A percentile compares a stretch with the other conserved stretches of the same genome.
phyloP scores from a whole-genome alignment of 2,797 vertebrate species.

The Bradypodion ventrale region DNA sequence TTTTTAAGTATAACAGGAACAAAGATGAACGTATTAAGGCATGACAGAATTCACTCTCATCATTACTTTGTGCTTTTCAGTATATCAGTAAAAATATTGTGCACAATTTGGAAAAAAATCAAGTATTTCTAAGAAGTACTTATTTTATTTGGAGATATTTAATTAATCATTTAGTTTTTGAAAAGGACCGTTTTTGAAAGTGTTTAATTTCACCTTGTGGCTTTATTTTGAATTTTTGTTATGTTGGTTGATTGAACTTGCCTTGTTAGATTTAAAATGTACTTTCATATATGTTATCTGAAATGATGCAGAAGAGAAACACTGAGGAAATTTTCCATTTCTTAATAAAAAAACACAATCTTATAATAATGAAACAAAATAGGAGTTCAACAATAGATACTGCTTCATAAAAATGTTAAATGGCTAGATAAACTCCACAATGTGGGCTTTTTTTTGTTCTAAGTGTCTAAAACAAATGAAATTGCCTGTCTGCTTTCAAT shows the following conservation, averaged over 20 bases:
- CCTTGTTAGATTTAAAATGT: slow-evolving; percentile 46
- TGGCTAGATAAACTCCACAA: background rate
- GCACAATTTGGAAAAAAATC: background rate
- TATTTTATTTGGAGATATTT: background rate
- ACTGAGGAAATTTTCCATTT: slow-evolving; percentile 42
- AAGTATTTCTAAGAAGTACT: background rate
- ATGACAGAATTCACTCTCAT: background rate
- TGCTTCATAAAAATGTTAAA: slow-evolving; percentile 47
- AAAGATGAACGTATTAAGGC: background rate
- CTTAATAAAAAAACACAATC: slow-evolving; percentile 38
- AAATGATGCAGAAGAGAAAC: slow-evolving; percentile 29
- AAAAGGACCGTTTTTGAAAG: background rate
- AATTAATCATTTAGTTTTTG: background rate
- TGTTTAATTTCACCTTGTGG: background rate
- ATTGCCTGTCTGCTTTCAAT: slow-evolving; percentile 61
- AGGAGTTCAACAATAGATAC: slow-evolving; percentile 25
- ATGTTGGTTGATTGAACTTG: background rate
- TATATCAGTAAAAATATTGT: background rate
- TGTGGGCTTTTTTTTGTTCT: slow-evolving; percentile 32
- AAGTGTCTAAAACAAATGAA: slow-evolving; percentile 33
- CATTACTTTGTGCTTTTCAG: background rate
- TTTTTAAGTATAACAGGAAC: too few relatives aligned
- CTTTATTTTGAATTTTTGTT: background rate
- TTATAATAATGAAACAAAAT: slow-evolving; percentile 35
- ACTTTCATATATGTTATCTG: slow-evolving; percentile 38